Evolutionary conservation across 1,140 invertebrate species (phyloP), one percentile per base, ranked within the genome.

Genomic region (Bradynema listronoti): DNA sequence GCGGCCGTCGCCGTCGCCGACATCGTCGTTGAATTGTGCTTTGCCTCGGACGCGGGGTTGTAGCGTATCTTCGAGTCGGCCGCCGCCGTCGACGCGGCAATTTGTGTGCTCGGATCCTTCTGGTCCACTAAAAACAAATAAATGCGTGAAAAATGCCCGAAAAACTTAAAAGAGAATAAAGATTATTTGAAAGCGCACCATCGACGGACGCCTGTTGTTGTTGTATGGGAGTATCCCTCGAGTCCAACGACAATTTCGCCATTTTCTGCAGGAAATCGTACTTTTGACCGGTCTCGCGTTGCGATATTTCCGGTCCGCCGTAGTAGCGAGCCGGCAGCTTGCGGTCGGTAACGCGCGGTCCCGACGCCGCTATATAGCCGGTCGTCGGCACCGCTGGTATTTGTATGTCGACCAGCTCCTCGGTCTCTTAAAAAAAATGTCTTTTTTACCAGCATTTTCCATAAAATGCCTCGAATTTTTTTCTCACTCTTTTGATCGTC

Each of bases 291-390:
- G 2, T 33, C 5, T 16, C 24, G 19, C 30, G 33, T 43, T 39
- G 36, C 34, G 32, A 22, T 9, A 50, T 36, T 22, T 14, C n/a
- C 14, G 63, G 32, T 5, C 59, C 63, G 16, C 63, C 56, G 36
- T 39, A 68, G 43, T 72, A 72, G 34, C 68, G 70, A 6, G 65
- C 50, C 9, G 66, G 66, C 16, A 68, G 47, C 41, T 71, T 63
- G 19, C 65, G 56, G 9, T 49, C 66, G 7, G 51, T 41, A 53
- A 39, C 53, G 7, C 34, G 46, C 19, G 69, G 56, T 3, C 36
- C 52, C 11, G 69, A 72, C 5, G 69, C 68, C 11, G 63, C 70
- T 43, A 70, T 70, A 42, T 70, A 70, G 2, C 64, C 56, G 1
- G 66, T 57, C 34, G 52, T 60, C 14, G 34, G 50, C 55, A 43